These are phyloP conservation scores for Shinisaurus crocodilurus DNA, from an alignment of 2,113 vertebrate genomes.

Conservation along the genomic window DNA sequence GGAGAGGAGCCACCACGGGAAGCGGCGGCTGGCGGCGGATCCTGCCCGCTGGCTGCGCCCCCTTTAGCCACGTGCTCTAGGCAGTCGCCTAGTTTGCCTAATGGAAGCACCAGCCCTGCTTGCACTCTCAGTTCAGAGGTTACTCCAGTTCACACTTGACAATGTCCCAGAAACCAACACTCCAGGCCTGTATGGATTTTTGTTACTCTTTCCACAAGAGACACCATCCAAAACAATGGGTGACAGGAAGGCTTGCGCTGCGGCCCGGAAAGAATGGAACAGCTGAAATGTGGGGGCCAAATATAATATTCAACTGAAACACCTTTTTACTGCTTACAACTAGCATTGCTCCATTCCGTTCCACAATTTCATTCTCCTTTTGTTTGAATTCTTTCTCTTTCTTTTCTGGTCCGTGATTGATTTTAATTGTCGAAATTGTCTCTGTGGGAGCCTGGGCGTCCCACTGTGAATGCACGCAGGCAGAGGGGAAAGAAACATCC, in stretches of 20 bases:
- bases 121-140: too few relatives aligned
- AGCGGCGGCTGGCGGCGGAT: too few relatives aligned
- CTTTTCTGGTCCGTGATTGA: fast-evolving
- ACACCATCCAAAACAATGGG: too few relatives aligned
- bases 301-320: not conserved
- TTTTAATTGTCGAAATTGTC: conserved; percentile 8
- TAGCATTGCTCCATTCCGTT: not conserved
- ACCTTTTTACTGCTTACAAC: not conserved
- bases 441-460: not conserved
- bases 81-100: too few relatives aligned
- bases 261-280: not conserved
- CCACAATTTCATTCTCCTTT: not conserved
- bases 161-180: too few relatives aligned
- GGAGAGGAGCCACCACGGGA: too few relatives aligned
- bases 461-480: not conserved
- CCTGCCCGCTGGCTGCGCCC: too few relatives aligned
- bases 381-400: not conserved
- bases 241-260: not conserved
- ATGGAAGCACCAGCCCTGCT: too few relatives aligned
- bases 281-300: not conserved
- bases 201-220: too few relatives aligned
- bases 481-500: not conserved
- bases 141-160: too few relatives aligned
- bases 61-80: too few relatives aligned
- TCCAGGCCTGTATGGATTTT: too few relatives aligned